Conservation (phyloP, 2,113 vertebrate species). For the Oxyura jamaicensis region DNA sequence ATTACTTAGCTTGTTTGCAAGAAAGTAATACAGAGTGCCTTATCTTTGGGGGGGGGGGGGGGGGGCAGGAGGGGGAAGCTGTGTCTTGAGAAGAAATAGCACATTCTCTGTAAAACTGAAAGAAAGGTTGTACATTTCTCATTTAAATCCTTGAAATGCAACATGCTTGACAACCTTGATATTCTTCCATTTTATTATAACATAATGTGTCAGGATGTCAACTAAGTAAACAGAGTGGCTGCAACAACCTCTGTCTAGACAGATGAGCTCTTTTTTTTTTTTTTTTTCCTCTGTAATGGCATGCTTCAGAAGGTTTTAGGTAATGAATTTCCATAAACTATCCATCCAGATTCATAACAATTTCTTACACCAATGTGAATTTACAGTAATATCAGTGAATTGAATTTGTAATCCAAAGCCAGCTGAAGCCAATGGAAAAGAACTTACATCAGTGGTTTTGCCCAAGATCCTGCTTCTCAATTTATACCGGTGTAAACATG, state of each 20-base stretch:
- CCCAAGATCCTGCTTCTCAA: rapidly evolving
- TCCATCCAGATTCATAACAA: background rate
- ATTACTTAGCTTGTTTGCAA: background rate
- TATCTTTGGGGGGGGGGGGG: background rate
- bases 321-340: background rate
- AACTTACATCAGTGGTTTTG: background rate
- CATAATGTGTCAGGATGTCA: background rate
- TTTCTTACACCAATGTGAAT: background rate
- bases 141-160: background rate
- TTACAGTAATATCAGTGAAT: background rate
- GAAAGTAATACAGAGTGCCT: background rate
- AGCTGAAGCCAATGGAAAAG: background rate
- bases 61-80: no score
- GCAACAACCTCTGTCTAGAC: background rate
- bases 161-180: background rate
- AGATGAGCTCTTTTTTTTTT: background rate
- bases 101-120: background rate
- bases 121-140: background rate
- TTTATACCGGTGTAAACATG: background rate
- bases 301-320: background rate
- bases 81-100: background rate
- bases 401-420: background rate
- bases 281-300: background rate
- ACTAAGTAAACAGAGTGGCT: background rate
- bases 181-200: background rate